phyloP scores from a whole-genome alignment of 2,113 vertebrate genomes.

The Xyrauchen texanus region DNA sequence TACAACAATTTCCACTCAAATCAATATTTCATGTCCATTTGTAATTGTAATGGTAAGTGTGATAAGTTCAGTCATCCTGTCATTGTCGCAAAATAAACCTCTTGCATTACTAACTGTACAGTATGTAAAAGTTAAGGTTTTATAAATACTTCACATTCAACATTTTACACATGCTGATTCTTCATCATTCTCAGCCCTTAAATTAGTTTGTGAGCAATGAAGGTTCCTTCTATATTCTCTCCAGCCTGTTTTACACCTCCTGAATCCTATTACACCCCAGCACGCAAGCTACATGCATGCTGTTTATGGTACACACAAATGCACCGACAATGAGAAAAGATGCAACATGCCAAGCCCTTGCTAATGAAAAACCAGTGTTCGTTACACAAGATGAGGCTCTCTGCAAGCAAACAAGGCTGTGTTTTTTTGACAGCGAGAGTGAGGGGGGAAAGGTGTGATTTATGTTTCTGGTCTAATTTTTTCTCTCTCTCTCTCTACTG shows the following conservation, averaged over 20 bases:
- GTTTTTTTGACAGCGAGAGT: conserved; percentile 25
- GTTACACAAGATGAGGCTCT: background rate
- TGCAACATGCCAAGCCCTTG: background rate
- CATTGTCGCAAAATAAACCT: too few species aligned
- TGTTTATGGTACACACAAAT: background rate
- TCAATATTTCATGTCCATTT: too few species aligned
- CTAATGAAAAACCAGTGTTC: background rate
- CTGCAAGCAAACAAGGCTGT: background rate
- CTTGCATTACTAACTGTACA: too few species aligned
- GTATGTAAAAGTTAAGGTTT: too few species aligned
- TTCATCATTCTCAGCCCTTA: background rate
- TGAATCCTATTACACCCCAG: background rate
- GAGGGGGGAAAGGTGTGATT: background rate
- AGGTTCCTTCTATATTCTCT: background rate
- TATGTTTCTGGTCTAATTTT: background rate
- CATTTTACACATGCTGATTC: background rate
- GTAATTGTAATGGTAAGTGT: too few species aligned
- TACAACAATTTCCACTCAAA: too few species aligned
- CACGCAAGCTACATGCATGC: too few species aligned
- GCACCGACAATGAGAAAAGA: background rate
- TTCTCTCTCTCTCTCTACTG: background rate
- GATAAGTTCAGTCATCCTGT: too few species aligned
- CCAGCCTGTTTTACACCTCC: background rate
- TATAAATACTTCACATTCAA: too few species aligned
- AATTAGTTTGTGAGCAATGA: background rate